Evolutionary conservation across 2,113 vertebrate genomes (phyloP).

Genomic region (Neogale vison): DNA sequence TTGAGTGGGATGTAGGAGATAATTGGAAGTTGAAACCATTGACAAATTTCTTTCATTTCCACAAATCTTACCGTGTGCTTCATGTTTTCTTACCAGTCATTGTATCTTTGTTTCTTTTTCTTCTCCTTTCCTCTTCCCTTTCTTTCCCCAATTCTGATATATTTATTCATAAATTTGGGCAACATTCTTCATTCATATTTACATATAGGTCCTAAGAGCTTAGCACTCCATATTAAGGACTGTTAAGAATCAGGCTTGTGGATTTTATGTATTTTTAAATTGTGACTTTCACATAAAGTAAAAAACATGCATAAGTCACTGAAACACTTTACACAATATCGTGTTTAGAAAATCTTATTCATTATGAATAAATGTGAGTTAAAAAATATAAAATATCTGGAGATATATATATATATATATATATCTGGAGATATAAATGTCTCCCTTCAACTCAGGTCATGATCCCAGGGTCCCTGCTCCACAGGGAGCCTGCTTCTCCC

Average conservation of each 20-base stretch:
- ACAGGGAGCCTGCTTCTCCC: too few relatives aligned
- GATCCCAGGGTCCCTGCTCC: too few relatives aligned
- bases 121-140: background rate
- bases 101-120: background rate
- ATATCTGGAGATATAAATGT: too few relatives aligned
- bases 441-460: too few relatives aligned
- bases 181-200: background rate
- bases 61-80: background rate
- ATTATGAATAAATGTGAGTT: constrained; percentile 75
- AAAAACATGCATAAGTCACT: constrained; percentile 68
- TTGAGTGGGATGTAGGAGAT: background rate
- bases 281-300: constrained; percentile 73
- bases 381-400: constrained; percentile 64
- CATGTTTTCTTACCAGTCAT: background rate
- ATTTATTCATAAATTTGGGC: background rate
- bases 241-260: constrained; percentile 65
- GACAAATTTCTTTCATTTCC: background rate
- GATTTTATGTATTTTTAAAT: constrained; percentile 73
- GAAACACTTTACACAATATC: constrained; percentile 68
- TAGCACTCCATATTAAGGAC: constrained; percentile 27
- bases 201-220: background rate
- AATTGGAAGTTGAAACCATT: background rate
- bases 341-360: constrained; percentile 74
- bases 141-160: background rate
- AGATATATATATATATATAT: too few relatives aligned